Evolutionary conservation across 30 jellyfish, hydroid and myxozoan species (phyloP), one percentile per base, ranked within the genome.

Genomic region (Hydra vulgaris): DNA sequence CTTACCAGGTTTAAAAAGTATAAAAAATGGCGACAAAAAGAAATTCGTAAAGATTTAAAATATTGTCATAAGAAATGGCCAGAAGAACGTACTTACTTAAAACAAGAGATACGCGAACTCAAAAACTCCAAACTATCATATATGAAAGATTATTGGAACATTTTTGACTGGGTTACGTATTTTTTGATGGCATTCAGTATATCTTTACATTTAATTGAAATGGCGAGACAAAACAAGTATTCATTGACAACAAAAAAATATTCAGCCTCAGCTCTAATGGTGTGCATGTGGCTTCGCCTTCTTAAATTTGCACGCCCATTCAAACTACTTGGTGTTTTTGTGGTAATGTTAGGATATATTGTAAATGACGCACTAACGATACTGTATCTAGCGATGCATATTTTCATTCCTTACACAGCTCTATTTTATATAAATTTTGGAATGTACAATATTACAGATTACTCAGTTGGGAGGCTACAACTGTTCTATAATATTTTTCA

Each of bases 31-130:
- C 89, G 98, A 70, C 95, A 84, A 68, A 76, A 72, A 26, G 95
- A 92, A 72, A 81, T 92, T 22, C 74, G 76, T 19, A 80, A 88
- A 19, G 98, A 92, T 72, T 27, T 92, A 21, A 25, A 87, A 67
- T 87, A 70, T 70, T 84, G 92, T 26, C 98, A 92, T 55, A 95
- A 95, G 12, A 79, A 95, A 21, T 92, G 98, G 98, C 98, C 98
- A 66, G 98, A 92, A 71, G 98, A 92, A 68, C 81, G 91, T 67
- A 85, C 90, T 54, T 92, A 86, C 55, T 19, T 92, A 17, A 95
- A 87, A 26, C 95, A 96, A 15, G 98, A 92, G 77, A 83, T 92
- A 7, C 75, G 82, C 7, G 88, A 53, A 8, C 90, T 75, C 18
- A 54, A 26, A 25, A 78, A 74, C 19, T 87, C 88, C 18, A 27